A percentile compares a stretch with the other conserved stretches of the same genome.
Conservation (phyloP, 2,797 vertebrate species). For the Petrocephalus schoutedeni region DNA sequence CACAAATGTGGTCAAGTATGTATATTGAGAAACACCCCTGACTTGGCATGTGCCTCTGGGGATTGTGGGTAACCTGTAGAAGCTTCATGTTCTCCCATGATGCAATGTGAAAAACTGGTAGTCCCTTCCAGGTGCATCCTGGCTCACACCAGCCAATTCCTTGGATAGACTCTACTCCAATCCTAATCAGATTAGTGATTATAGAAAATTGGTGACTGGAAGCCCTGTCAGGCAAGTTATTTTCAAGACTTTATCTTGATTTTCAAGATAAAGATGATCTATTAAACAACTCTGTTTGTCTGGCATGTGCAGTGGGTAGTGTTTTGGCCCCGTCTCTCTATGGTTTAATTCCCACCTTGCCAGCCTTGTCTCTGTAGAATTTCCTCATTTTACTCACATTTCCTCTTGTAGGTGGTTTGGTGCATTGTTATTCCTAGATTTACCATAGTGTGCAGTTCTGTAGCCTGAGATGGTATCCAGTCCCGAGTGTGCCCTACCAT, state of each 20-base stretch:
- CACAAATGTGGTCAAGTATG: too few relatives aligned
- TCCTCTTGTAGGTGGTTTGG: background rate
- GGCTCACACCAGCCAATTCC: background rate
- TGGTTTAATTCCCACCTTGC: background rate
- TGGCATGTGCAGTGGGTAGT: background rate
- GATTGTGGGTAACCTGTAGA: background rate
- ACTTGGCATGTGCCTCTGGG: background rate
- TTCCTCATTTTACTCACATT: background rate
- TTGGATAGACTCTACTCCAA: background rate
- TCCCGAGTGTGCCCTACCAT: background rate
- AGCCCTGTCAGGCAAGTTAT: background rate
- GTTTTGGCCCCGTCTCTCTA: background rate
- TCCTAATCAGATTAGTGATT: background rate
- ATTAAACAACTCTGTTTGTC: background rate
- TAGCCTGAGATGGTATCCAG: background rate
- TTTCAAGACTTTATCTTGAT: slow-evolving; percentile 1
- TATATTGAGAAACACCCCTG: background rate
- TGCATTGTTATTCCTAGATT: background rate
- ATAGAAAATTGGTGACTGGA: background rate
- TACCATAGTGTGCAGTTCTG: background rate
- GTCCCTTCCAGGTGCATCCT: background rate
- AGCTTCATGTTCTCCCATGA: background rate
- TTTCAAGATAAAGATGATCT: background rate
- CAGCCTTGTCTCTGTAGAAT: background rate
- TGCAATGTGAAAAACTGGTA: background rate